These are phyloP conservation scores for Trichogramma dendrolimi DNA, from an alignment of 2,888 invertebrate species.

Conservation along the genomic window DNA sequence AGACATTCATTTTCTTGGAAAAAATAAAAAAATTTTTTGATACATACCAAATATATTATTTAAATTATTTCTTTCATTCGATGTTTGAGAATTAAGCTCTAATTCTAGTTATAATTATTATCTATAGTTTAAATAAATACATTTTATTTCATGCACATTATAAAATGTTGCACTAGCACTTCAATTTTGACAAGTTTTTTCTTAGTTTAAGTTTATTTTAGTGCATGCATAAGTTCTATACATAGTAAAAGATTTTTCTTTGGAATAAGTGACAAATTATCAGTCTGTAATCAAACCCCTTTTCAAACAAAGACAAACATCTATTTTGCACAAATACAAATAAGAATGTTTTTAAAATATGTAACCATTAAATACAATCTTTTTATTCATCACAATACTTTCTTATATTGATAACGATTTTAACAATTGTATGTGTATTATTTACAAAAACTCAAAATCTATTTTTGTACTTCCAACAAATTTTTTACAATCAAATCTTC, in stretches of 20 bases:
- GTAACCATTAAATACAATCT: neutral
- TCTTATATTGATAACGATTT: constrained; percentile 19
- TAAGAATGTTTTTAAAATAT: neutral
- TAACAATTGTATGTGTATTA: constrained; percentile 25
- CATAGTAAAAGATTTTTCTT: neutral
- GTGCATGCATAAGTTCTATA: constrained; percentile 9
- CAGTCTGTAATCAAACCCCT: constrained; percentile 6
- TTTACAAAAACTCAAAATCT: constrained; percentile 23
- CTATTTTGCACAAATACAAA: neutral
- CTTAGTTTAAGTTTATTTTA: constrained; percentile 11
- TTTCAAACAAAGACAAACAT: neutral
- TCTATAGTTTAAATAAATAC: constrained; percentile 21
- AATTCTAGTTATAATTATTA: constrained; percentile 22
- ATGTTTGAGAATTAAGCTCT: constrained; percentile 28
- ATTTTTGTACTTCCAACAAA: constrained; percentile 22
- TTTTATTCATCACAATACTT: constrained; percentile 1
- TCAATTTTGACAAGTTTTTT: constrained; percentile 10
- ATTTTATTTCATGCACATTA: constrained; percentile 11
- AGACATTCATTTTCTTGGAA: too few relatives aligned
- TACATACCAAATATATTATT: too few relatives aligned
- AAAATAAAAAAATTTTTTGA: too few relatives aligned
- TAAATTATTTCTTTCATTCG: constrained; percentile 12
- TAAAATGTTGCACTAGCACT: constrained; percentile 6
- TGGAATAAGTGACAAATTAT: constrained; percentile 1
- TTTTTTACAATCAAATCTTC: constrained; percentile 15